These are phyloP conservation scores for Echeneis naucrates DNA, from an alignment of 2,797 vertebrate species.

Conservation along the genomic window DNA sequence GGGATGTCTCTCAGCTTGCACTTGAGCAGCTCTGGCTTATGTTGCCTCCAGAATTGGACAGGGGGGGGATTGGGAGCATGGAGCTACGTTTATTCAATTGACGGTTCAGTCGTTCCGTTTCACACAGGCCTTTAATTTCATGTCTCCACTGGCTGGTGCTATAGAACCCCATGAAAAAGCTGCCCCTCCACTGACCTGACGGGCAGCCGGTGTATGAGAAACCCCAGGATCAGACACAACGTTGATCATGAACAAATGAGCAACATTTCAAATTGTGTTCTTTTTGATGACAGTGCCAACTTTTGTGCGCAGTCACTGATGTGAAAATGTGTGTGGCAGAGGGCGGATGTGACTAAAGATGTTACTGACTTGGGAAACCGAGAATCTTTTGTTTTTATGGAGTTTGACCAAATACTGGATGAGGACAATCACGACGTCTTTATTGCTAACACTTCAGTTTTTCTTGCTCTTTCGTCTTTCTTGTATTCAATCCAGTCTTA, in stretches of 20 bases:
- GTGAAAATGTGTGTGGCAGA: no score
- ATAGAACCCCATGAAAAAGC: not conserved
- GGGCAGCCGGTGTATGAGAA: not conserved
- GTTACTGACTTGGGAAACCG: not conserved
- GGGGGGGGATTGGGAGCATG: not conserved
- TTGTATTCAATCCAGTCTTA: no score
- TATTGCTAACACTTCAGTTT: no score
- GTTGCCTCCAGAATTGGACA: not conserved
- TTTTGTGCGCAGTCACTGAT: not conserved
- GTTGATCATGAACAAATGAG: not conserved
- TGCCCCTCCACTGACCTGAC: not conserved
- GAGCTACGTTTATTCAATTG: constrained; percentile 6
- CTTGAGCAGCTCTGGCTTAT: not conserved
- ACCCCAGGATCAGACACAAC: not conserved
- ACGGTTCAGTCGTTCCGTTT: not conserved
- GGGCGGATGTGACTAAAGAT: not conserved
- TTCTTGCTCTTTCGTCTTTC: no score
- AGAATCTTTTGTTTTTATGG: not conserved
- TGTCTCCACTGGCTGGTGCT: not conserved
- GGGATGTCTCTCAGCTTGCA: constrained; percentile 21
- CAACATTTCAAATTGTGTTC: not conserved
- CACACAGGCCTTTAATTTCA: not conserved
- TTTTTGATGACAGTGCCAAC: not conserved
- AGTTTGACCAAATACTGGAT: not conserved
- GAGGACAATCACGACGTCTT: no score